Base-by-base conservation (phyloP, 2,888 invertebrate species). In the Zelleria hepariella region DNA sequence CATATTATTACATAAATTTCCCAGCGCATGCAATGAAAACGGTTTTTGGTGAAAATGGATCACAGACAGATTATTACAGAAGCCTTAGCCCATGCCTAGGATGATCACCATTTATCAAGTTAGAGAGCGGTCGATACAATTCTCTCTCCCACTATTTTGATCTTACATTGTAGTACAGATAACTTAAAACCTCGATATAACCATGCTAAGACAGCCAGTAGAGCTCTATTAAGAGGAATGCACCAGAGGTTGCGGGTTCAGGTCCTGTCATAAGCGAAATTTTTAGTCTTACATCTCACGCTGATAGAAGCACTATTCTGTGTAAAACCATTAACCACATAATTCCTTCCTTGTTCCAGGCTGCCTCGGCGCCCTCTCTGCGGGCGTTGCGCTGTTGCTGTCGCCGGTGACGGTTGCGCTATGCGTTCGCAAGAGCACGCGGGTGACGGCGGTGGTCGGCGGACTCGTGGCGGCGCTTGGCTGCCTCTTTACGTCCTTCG, bases 401-500 rank as follows among this genome's bases (percentile, higher is more conserved):
- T 95, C 96, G 0, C 96, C 96, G 0, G 91, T 96, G 65, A 94
- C 95, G 51, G 94, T 96, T 68, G 95, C 95, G 49, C 91, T 96
- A 73, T 96, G 96, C 78, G 91, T 95, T 64, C 91, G 95, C 74
- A 96, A 95, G 87, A 95, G 95, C 54, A 95, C 95, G n/a, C 91
- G 96, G 61, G 92, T 96, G 64, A 94, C 95, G 8, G 96, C 96
- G 2, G 96, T 96, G 57, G 93, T 96, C 71, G 96, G 96, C 57
- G 96, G 96, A 7, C 91, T 96, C 64, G 93, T 96, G 58, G 94
- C 95, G 0, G 95, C 96, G 2, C 91, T 96, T 20, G 96, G 96
- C 58, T 95, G 95, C 73, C 93, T 96, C 64, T 96, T 96, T 86
- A 95, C 96, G 7, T 96, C 96, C 61, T 97, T 96, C 79, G 96